Evolutionary conservation across 2,113 vertebrate species (phyloP).

Genomic region (Thunnus thynnus): DNA sequence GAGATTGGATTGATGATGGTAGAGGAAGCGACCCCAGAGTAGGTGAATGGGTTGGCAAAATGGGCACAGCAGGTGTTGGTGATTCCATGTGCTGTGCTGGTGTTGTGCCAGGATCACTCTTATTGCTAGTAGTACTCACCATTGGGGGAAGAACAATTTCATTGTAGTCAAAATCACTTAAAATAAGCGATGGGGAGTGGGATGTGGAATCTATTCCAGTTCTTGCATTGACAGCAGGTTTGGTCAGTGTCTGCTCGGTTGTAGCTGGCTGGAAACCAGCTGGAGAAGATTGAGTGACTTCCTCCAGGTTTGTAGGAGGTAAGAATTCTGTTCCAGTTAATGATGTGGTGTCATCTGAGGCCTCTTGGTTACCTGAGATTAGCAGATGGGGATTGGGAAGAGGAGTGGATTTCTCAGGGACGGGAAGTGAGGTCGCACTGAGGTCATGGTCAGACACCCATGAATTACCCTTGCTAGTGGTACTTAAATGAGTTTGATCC

Average conservation of each 20-base stretch:
- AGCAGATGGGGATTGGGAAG: constrained; percentile 10
- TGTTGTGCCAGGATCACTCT: background rate
- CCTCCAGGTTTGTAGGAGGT: constrained; percentile 56
- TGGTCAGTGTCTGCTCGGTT: background rate
- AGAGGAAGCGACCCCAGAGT: background rate
- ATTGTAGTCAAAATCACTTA: constrained; percentile 67
- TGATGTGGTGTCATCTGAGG: constrained; percentile 48
- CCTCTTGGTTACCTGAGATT: constrained; percentile 68
- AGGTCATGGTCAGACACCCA: constrained; percentile 40
- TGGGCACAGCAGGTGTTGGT: background rate
- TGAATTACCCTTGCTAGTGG: constrained; percentile 20
- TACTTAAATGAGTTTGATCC: constrained; percentile 11
- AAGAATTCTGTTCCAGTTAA: constrained; percentile 66
- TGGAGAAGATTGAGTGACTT: constrained; percentile 26
- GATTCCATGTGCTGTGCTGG: constrained; percentile 5
- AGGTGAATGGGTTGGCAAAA: constrained; percentile 6
- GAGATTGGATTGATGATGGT: constrained; percentile 35
- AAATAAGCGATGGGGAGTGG: background rate
- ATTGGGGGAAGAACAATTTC: constrained; percentile 49
- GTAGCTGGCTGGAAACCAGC: constrained; percentile 29
- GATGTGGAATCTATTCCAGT: constrained; percentile 33
- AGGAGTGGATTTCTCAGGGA: constrained; percentile 41
- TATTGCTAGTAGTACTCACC: constrained; percentile 12
- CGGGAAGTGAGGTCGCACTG: constrained; percentile 44
- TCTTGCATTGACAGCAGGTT: constrained; percentile 12